Evolutionary conservation across 30 jellyfish, hydroid and myxozoan species (phyloP).

Genomic region (Aurelia aurita): DNA sequence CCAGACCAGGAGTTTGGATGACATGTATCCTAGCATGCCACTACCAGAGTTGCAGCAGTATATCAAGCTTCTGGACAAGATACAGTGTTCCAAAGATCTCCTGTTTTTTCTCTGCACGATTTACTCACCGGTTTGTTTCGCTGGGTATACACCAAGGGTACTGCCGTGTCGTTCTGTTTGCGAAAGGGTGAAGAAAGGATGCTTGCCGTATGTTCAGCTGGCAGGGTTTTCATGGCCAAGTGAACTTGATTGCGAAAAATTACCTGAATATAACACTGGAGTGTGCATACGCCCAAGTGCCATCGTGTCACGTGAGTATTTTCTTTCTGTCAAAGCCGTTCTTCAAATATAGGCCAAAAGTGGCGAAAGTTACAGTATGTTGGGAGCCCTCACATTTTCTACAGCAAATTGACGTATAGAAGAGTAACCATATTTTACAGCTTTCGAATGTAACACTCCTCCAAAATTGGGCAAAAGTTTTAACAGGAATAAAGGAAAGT

Average conservation of each 20-base stretch:
- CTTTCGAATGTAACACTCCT: too few species aligned
- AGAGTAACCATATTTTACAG: too few species aligned
- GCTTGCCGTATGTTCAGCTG: conserved; percentile 54
- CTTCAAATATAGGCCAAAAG: too few species aligned
- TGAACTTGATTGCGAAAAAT: conserved; percentile 79
- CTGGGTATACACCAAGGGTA: conserved; percentile 70
- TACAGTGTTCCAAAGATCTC: conserved; percentile 74
- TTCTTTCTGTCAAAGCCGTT: too few species aligned
- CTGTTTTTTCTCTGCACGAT: conserved; percentile 87
- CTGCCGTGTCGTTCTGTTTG: conserved; percentile 95
- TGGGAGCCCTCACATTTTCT: too few species aligned
- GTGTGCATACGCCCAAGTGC: conserved; percentile 96
- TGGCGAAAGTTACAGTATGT: too few species aligned
- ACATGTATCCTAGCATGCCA: conserved; percentile 74
- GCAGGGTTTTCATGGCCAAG: conserved; percentile 90
- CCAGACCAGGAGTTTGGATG: conserved; percentile 61
- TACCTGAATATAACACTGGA: conserved; percentile 93
- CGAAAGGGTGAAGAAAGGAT: conserved; percentile 75
- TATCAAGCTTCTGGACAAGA: conserved; percentile 64
- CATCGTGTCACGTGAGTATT: conserved; percentile 26
- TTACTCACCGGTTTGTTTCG: conserved; percentile 92
- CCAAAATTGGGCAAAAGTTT: too few species aligned
- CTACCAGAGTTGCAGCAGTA: conserved; percentile 65
- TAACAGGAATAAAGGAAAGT: too few species aligned
- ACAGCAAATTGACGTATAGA: too few species aligned